Percentiles rank a stretch among this genome's conserved stretches.
These are phyloP conservation scores for Leucophenga maculata DNA, from an alignment of 2,888 invertebrate genomes.

Conservation along the genomic window DNA sequence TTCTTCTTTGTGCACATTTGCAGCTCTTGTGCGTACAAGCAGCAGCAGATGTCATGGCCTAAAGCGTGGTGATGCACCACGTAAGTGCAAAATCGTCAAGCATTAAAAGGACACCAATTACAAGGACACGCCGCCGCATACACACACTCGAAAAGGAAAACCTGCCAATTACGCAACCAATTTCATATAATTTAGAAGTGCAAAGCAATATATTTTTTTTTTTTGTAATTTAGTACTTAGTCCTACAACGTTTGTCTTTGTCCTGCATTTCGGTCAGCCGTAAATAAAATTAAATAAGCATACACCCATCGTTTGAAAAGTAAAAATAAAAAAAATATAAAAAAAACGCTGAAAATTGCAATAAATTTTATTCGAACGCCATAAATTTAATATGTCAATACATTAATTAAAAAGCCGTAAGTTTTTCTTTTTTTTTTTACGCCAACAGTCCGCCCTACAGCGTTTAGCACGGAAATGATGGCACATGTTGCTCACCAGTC, in stretches of 20 bases:
- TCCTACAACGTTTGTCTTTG: background rate
- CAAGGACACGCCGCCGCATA: background rate
- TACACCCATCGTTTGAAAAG: background rate
- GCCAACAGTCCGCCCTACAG: background rate
- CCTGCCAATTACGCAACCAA: background rate
- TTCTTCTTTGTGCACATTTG: background rate
- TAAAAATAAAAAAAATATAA: background rate
- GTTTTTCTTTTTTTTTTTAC: conserved; percentile 42
- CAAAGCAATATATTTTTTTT: too few relatives aligned
- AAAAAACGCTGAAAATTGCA: conserved; percentile 33
- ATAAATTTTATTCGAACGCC: conserved; percentile 65
- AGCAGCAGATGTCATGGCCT: conserved; percentile 36
- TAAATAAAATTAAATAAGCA: background rate
- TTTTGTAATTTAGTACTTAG: too few relatives aligned
- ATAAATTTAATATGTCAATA: conserved; percentile 64
- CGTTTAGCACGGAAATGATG: conserved; percentile 17
- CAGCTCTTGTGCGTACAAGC: background rate
- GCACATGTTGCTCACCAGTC: conserved; percentile 33
- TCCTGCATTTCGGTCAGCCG: background rate
- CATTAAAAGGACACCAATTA: conserved; percentile 3
- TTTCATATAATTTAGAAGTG: background rate
- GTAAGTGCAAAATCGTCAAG: conserved; percentile 35
- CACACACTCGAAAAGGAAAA: too few relatives aligned
- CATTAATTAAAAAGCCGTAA: conserved; percentile 67
- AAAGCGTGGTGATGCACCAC: conserved; percentile 34